A percentile compares a stretch with the other conserved stretches of the same genome.
phyloP scores from a whole-genome alignment of 2,113 vertebrate species.

The Telmatochromis sp. region DNA sequence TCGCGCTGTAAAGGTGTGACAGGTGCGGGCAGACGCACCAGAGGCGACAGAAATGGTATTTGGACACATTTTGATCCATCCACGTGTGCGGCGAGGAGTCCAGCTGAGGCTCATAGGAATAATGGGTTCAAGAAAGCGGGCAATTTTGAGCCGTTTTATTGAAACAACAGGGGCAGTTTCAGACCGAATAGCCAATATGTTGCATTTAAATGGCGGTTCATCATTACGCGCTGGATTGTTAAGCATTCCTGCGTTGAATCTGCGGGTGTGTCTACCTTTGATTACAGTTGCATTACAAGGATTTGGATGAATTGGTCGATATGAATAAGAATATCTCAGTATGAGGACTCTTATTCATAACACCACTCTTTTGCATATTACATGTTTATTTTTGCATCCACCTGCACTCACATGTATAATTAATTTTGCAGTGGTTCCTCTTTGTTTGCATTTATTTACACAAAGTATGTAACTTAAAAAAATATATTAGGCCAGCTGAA shows the following conservation, averaged over 20 bases:
- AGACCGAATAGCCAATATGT: background rate
- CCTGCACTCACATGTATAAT: background rate
- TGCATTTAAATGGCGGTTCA: background rate
- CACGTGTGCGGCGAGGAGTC: slow-evolving; percentile 16
- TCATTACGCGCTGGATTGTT: background rate
- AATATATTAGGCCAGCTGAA: background rate
- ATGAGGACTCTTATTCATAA: background rate
- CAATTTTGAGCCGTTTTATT: background rate
- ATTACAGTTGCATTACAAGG: background rate
- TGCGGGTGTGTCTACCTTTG: slow-evolving; percentile 32
- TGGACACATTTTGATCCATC: background rate
- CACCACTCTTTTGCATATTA: background rate
- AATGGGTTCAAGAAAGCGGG: background rate
- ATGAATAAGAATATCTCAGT: background rate
- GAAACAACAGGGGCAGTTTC: background rate
- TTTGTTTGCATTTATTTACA: background rate
- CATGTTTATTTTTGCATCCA: background rate
- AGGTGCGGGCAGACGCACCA: background rate
- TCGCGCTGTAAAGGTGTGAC: background rate
- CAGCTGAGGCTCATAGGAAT: background rate
- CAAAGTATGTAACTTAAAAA: background rate
- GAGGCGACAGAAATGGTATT: background rate
- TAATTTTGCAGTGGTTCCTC: background rate
- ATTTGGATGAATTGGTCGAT: background rate
- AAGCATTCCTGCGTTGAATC: background rate